Conservation (phyloP, 2,797 vertebrate species). For the Platyrinchus mystaceus region DNA sequence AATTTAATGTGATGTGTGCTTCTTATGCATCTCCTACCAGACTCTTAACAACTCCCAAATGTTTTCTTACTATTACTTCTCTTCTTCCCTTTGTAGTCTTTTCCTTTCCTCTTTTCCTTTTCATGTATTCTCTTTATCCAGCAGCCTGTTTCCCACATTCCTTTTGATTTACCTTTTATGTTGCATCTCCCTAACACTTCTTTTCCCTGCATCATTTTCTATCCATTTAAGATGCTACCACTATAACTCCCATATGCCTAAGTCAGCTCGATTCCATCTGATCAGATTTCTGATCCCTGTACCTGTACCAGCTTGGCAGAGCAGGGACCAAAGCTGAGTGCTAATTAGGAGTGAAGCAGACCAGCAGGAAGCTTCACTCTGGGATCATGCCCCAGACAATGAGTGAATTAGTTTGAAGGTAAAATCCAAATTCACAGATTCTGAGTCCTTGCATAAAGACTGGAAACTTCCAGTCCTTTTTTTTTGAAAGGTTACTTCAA, state of each 20-base stretch:
- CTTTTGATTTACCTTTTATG: not conserved
- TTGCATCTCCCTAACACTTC: not conserved
- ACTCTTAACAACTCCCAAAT: not conserved
- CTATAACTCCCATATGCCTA: not conserved
- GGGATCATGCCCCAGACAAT: not conserved
- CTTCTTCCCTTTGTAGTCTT: not conserved
- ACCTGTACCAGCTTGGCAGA: not conserved
- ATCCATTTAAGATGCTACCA: not conserved
- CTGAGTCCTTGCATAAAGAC: not conserved
- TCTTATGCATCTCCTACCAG: not conserved
- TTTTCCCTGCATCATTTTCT: not conserved
- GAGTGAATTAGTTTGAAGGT: not conserved
- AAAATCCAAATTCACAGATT: not conserved
- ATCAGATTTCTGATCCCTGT: constrained; percentile 7
- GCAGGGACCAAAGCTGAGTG: not conserved
- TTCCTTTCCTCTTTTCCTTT: not conserved
- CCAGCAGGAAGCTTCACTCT: not conserved
- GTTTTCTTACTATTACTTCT: constrained; percentile 22
- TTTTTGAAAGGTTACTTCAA: not conserved
- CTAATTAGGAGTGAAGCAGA: constrained; percentile 18
- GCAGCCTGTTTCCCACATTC: not conserved
- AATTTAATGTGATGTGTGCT: not conserved
- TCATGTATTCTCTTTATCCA: not conserved
- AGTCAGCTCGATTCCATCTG: not conserved
- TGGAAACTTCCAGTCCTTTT: not conserved